Percentiles rank a stretch among this genome's conserved stretches.
Evolutionary conservation across 1,140 invertebrate species (phyloP).

Genomic region (Pomacea maculata): DNA sequence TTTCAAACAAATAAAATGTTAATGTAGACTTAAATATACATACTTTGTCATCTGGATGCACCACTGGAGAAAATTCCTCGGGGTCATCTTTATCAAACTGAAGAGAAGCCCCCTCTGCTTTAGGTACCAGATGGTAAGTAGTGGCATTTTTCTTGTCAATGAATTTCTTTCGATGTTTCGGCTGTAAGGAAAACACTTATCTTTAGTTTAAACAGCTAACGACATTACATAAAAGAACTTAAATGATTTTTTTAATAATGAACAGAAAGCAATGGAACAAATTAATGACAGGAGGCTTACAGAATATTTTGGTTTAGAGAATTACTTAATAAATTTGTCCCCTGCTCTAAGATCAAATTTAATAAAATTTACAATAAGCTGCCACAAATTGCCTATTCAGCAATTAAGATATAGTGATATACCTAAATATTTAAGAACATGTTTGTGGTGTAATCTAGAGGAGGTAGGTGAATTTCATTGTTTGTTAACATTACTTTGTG

Average conservation of each 20-base stretch:
- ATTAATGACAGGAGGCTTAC: neutral
- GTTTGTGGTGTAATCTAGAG: too few relatives aligned
- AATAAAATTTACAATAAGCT: too few relatives aligned
- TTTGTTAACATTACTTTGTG: too few relatives aligned
- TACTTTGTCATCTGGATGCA: slow-evolving; percentile 26
- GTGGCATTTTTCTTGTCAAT: slow-evolving; percentile 92
- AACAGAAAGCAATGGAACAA: neutral
- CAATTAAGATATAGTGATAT: too few relatives aligned
- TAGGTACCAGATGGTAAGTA: slow-evolving; percentile 89
- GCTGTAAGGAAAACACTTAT: neutral
- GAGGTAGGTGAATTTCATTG: too few relatives aligned
- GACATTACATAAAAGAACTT: neutral
- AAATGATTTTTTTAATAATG: neutral
- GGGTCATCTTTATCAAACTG: slow-evolving; percentile 87
- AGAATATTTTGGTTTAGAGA: too few relatives aligned
- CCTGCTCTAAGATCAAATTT: too few relatives aligned
- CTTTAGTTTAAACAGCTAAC: neutral
- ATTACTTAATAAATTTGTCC: too few relatives aligned
- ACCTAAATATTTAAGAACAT: too few relatives aligned
- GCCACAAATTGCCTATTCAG: too few relatives aligned
- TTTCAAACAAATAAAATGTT: too few relatives aligned
- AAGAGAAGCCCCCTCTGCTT: slow-evolving; percentile 89
- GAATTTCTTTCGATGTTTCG: slow-evolving; percentile 72
- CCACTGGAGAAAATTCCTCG: slow-evolving; percentile 76
- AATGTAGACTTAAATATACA: too few relatives aligned